These are phyloP conservation scores for Caenorhabditis latens DNA, from an alignment of 1,140 invertebrate genomes.

Conservation along the genomic window DNA sequence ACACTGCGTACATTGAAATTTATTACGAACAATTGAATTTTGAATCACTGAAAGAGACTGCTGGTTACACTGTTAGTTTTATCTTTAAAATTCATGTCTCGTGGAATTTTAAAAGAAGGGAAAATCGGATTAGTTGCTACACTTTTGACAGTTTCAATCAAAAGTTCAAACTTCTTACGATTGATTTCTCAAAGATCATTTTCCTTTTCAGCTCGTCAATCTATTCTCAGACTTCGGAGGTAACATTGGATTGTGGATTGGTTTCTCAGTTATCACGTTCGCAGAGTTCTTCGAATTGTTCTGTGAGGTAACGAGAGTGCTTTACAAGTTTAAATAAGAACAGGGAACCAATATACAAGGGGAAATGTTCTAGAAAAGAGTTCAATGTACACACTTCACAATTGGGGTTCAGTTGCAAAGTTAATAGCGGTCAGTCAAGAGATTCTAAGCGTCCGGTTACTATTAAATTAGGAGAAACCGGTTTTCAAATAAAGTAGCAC, in stretches of 20 bases:
- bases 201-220: slow-evolving; percentile 75
- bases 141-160: not conserved
- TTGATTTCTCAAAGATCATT: not conserved
- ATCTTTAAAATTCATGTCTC: slow-evolving; percentile 19
- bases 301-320: slow-evolving; percentile 64
- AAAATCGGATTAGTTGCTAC: not conserved
- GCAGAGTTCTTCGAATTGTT: slow-evolving; percentile 74
- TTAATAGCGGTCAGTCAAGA: no score
- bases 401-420: no score
- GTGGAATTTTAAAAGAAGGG: not conserved
- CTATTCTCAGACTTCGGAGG: slow-evolving; percentile 78
- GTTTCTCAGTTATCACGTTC: slow-evolving; percentile 77
- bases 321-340: not conserved
- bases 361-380: not conserved
- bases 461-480: not conserved
- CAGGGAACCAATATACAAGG: not conserved
- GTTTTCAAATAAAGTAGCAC: not conserved
- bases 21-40: slow-evolving; percentile 78
- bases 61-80: slow-evolving; percentile 75
- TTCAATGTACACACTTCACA: no score
- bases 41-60: slow-evolving; percentile 76
- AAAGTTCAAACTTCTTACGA: slow-evolving; percentile 34
- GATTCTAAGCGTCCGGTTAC: no score
- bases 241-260: slow-evolving; percentile 78
- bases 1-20: slow-evolving; percentile 77